Percentiles rank a stretch among this genome's conserved stretches.
Evolutionary conservation across 2,888 invertebrate species (phyloP).

Genomic region (Allygus modestus): DNA sequence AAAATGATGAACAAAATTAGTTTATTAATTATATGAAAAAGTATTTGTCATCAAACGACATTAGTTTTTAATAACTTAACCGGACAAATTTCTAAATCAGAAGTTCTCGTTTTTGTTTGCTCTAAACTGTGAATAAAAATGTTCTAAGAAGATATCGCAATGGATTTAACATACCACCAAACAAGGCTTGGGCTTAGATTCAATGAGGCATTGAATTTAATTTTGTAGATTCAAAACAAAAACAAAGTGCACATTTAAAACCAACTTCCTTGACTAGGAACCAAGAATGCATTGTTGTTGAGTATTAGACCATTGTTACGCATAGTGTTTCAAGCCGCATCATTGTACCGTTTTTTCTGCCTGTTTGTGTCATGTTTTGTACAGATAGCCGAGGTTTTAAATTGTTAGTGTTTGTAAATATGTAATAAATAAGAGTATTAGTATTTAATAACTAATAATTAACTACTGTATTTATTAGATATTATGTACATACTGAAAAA

Average conservation of each 20-base stretch:
- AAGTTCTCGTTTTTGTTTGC: no score
- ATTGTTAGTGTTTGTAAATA: constrained; percentile 63
- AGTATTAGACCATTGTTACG: constrained; percentile 53
- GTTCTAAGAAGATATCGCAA: no score
- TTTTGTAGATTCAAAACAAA: no score
- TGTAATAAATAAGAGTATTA: constrained; percentile 56
- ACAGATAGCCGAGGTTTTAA: constrained; percentile 60
- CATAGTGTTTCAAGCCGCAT: constrained; percentile 44
- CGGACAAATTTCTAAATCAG: no score
- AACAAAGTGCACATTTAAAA: constrained; percentile 12
- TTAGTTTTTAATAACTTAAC: no score
- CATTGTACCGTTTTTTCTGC: constrained; percentile 55
- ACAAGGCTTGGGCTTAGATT: no score
- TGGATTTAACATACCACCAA: no score
- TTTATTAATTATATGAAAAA: no score
- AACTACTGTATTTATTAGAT: constrained; percentile 41
- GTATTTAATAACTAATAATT: constrained; percentile 47
- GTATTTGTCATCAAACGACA: no score
- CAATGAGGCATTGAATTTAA: no score
- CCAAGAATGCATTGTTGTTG: constrained; percentile 41
- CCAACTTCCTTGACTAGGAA: constrained; percentile 25
- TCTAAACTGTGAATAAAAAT: no score
- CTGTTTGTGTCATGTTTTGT: constrained; percentile 63
- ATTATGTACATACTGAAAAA: constrained; percentile 48
- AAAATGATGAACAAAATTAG: no score